Percentiles rank a stretch among this genome's conserved stretches.
phyloP scores from a whole-genome alignment of 2,797 vertebrate genomes.

The Petrocephalus schoutedeni region DNA sequence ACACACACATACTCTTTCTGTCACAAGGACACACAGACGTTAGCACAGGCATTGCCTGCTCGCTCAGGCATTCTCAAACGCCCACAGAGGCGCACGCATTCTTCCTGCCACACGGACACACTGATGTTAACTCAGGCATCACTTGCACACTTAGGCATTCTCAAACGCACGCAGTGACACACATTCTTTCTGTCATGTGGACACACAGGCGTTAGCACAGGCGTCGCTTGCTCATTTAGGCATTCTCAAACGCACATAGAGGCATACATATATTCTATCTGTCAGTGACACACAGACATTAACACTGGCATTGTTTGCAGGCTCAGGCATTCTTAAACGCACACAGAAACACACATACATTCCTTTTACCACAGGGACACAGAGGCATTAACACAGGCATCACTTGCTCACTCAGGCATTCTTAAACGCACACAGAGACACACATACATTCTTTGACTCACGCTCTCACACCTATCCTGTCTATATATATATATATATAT shows the following conservation, averaged over 20 bases:
- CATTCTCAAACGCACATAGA: not conserved
- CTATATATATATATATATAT: not conserved
- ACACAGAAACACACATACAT: conserved; percentile 62
- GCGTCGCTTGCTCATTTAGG: not conserved
- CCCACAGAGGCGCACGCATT: not conserved
- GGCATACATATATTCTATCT: not conserved
- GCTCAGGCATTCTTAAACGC: conserved; percentile 16
- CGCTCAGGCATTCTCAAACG: too few relatives aligned
- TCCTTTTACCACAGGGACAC: conserved; percentile 37
- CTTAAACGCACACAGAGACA: not conserved
- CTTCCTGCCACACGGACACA: not conserved
- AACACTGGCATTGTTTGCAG: too few relatives aligned
- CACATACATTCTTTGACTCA: conserved; percentile 7
- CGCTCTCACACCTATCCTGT: conserved; percentile 23
- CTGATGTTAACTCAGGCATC: not conserved
- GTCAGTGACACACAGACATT: too few relatives aligned
- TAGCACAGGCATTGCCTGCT: conserved; percentile 34
- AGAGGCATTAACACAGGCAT: conserved; percentile 37
- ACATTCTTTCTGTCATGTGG: conserved; percentile 41
- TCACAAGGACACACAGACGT: conserved; percentile 27
- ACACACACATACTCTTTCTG: conserved; percentile 54
- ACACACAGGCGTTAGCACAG: conserved; percentile 38
- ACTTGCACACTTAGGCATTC: not conserved
- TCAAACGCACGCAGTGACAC: conserved; percentile 56
- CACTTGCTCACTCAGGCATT: too few relatives aligned